Base-by-base conservation (phyloP, 53 echinoderm and acorn worm species). In the Luidia sarsii region DNA sequence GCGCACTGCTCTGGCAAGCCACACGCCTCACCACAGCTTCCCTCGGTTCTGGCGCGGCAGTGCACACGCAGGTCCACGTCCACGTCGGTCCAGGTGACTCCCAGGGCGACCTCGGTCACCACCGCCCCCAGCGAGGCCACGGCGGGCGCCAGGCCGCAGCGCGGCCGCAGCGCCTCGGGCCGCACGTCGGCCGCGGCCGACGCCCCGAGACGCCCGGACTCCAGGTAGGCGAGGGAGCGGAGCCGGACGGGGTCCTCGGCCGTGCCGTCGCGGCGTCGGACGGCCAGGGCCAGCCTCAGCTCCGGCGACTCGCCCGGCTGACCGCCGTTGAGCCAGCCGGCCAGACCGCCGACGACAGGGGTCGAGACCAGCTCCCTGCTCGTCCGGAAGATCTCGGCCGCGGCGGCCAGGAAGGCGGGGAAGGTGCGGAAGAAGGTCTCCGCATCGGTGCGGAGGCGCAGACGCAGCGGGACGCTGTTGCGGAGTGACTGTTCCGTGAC, bases 81-180 rank as follows among this genome's bases (percentile, higher is more conserved):
- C 55, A 55, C 38, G 0, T 31, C 19, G 20, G 54, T 36, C 15
- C 56, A 72, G 24, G 72, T 50, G 0, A 72, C 18, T 24, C 72
- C 72, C 2, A 72, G 72, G 14, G 72, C 72, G 0, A 72, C 57
- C 39, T 53, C 54, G 1, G 72, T 36, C 37, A 72, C 57, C 0
- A 55, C 56, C 24, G 50, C 34, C 20, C 36, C 33, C 56, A 15
- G 23, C 13, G 35, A 35, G 56, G 72, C 7, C 35, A 72, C 37
- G 72, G 56, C 56, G 23, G 72, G 55, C 38, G 25, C 38, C 3
- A 72, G 72, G 50, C 54, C 55, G 41, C 72, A 72, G 13, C 36
- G 72, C 2, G 55, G 37, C 19, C 72, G 21, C 14, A 72, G 37
- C 11, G 55, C 11, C 25, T 72, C 72, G 0, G 56, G 54, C 10